These are phyloP conservation scores for Deladenus siricidicola DNA, from an alignment of 2,888 invertebrate genomes.

Conservation along the genomic window DNA sequence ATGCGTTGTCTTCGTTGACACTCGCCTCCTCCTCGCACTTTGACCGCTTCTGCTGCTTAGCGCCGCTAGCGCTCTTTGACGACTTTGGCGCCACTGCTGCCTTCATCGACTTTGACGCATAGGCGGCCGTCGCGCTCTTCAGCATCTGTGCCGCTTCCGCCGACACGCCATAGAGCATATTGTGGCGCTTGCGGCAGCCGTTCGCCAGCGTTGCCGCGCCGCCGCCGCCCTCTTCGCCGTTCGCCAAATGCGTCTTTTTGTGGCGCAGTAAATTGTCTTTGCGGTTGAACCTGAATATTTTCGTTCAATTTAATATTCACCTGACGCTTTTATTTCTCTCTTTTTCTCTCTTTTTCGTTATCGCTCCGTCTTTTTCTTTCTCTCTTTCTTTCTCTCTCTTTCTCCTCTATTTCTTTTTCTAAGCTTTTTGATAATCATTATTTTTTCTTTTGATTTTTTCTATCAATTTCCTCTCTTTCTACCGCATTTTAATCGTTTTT, in stretches of 20 bases:
- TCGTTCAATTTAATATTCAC: too few relatives aligned
- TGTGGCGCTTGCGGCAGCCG: constrained; percentile 10
- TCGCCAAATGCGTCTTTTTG: constrained; percentile 48
- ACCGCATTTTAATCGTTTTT: background rate
- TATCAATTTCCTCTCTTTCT: too few relatives aligned
- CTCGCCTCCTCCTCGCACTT: background rate
- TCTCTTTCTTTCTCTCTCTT: too few relatives aligned
- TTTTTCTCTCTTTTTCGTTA: too few relatives aligned
- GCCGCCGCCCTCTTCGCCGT: constrained; percentile 11
- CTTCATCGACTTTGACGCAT: background rate
- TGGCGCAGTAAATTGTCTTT: constrained; percentile 53
- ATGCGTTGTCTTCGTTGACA: too few relatives aligned
- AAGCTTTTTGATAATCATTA: too few relatives aligned
- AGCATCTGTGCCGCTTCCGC: constrained; percentile 9
- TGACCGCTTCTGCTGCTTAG: background rate
- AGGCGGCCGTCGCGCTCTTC: background rate
- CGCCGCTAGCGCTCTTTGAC: background rate
- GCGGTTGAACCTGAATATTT: constrained; percentile 49
- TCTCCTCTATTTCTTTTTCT: too few relatives aligned
- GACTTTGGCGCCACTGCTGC: background rate
- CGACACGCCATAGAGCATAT: constrained; percentile 19
- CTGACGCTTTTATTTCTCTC: too few relatives aligned
- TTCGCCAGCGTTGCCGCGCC: background rate
- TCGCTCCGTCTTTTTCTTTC: too few relatives aligned
- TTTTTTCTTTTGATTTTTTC: too few relatives aligned